Base-by-base conservation (phyloP, 2,113 vertebrate species). In the Callocephalon fimbriatum region DNA sequence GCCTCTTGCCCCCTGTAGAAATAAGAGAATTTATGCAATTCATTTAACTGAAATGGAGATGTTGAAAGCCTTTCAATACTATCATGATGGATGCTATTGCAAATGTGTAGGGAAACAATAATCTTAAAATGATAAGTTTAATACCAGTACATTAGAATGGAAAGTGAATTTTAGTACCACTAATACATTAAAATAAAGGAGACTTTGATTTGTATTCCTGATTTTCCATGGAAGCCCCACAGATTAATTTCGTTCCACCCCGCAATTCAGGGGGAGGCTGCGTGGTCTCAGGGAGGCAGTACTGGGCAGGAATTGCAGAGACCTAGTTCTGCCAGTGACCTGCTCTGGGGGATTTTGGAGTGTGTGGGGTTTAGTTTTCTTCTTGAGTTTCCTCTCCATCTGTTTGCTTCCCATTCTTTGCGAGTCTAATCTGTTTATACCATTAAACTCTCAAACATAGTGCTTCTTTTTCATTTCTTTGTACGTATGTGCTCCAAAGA, bases 71-170 rank as follows among this genome's bases (percentile, higher is more conserved):
- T n/a, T 96, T 77, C 84, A 88, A 15, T 72, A 56, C n/a, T 80
- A 27, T 85, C 40, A 35, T 92, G 89, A 94, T 92, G 90, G 73
- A 95, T 95, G 51, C 51, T 92, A 31, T 92, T 95, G 66, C 86
- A 92, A 81, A 86, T 74, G 59, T 50, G 54, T 63, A 86, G 75
- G 76, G 79, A 91, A 97, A 97, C 79, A 96, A 68, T 92, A 84
- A 95, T 94, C 68, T 72, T 86, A 91, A 93, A 94, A 90, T 93
- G 29, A 61, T 83, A 90, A 86, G 76, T 91, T 96, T 92, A 78
- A 91, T 92, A 75, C 8, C 56, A 68, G 53, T 89, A 53, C 6
- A 26, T 95, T 62, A 73, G 87, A 88, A 86, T 23, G 21, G 61
- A 71, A 74, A 93, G 75, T 63, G 65, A 84, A 53, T 84, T 94